phyloP scores from a whole-genome alignment of 2,113 vertebrate species.

The Eolophus roseicapilla region DNA sequence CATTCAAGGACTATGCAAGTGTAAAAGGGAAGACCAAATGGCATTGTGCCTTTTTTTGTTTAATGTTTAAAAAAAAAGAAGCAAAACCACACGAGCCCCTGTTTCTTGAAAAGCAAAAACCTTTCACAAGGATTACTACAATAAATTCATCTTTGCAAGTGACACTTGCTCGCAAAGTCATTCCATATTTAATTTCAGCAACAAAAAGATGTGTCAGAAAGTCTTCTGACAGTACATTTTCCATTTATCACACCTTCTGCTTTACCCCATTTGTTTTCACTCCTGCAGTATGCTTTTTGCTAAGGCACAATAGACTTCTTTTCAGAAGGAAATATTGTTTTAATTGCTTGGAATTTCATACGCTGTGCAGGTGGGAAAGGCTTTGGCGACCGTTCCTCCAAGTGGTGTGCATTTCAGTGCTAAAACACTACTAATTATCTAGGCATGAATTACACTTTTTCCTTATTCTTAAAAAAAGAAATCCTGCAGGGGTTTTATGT shows the following conservation, averaged over 20 bases:
- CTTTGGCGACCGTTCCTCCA: neutral
- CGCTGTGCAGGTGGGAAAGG: constrained; percentile 48
- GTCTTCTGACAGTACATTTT: neutral
- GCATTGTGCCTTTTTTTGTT: neutral
- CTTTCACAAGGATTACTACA: neutral
- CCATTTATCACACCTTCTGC: neutral
- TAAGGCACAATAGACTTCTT: neutral
- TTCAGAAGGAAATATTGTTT: neutral
- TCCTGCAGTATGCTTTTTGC: neutral
- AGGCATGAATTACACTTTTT: constrained; percentile 26
- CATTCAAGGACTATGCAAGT: neutral
- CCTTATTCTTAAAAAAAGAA: neutral
- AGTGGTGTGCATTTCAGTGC: constrained; percentile 48
- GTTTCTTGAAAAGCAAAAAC: neutral
- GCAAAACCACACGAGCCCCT: neutral
- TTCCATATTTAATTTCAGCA: neutral
- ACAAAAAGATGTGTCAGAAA: neutral
- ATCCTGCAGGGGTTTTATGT: neutral
- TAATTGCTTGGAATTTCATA: constrained; percentile 61
- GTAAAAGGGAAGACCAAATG: neutral
- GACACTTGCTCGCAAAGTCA: neutral
- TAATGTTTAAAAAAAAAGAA: neutral
- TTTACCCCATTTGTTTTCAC: neutral
- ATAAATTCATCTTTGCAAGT: neutral
- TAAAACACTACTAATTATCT: constrained; percentile 39